phyloP scores from a whole-genome alignment of 1,140 invertebrate species.

The Brachionus rotundiformis region DNA sequence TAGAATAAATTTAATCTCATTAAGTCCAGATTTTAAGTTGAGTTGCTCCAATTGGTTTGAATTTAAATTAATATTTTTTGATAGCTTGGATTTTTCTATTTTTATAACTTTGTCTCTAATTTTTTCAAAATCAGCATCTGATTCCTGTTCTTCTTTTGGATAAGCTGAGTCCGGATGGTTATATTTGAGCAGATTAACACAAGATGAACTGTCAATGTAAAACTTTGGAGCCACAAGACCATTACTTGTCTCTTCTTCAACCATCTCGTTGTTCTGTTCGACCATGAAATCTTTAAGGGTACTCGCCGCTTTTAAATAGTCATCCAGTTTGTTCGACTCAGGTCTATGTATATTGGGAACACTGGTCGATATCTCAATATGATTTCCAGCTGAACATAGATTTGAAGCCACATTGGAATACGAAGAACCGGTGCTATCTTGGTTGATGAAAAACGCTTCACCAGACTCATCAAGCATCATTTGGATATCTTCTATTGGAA shows the following conservation, averaged over 20 bases:
- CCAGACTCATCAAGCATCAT: constrained; percentile 97
- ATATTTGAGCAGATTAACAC: not conserved
- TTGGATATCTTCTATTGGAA: constrained; percentile 91
- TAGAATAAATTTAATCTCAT: constrained; percentile 25
- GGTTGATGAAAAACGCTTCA: constrained; percentile 95
- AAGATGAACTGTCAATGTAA: constrained; percentile 26
- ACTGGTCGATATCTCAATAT: not conserved
- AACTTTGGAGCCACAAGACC: not conserved
- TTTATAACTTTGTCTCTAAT: not conserved
- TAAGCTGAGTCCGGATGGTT: not conserved
- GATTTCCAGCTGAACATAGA: not conserved
- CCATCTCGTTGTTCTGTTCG: not conserved
- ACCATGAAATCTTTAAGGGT: constrained; percentile 5
- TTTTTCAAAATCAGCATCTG: not conserved
- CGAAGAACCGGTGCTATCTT: constrained; percentile 58
- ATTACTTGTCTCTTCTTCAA: not conserved
- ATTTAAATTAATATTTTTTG: constrained; percentile 18
- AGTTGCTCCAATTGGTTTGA: not conserved
- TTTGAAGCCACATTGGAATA: not conserved
- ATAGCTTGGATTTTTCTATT: not conserved
- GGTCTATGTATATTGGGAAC: not conserved
- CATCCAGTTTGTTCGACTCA: not conserved
- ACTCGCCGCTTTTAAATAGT: constrained; percentile 35
- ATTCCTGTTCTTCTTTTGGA: not conserved
- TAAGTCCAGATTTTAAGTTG: not conserved